phyloP scores from a whole-genome alignment of 2,888 invertebrate genomes.

The Stenichneumon culpator region DNA sequence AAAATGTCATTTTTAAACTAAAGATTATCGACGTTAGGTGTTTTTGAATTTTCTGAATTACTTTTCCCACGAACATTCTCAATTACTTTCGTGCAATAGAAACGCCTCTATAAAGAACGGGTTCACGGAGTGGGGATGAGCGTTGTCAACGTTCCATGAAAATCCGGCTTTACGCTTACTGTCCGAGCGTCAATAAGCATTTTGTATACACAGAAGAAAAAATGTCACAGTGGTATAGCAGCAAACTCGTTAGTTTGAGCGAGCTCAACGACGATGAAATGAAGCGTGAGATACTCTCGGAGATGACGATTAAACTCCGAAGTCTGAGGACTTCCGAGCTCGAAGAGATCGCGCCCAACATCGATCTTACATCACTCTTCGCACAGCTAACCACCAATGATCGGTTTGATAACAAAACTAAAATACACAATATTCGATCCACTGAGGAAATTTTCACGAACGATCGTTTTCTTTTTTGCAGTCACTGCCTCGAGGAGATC shows the following conservation, averaged over 20 bases:
- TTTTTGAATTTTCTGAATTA: too few species aligned
- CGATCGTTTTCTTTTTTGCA: conserved; percentile 62
- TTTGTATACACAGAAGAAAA: background rate
- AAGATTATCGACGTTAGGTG: too few species aligned
- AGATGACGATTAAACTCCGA: conserved; percentile 78
- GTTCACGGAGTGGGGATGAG: background rate
- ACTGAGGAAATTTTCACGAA: background rate
- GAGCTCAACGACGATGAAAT: conserved; percentile 73
- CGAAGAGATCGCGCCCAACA: conserved; percentile 72
- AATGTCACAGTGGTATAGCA: conserved; percentile 76
- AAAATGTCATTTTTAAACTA: too few species aligned
- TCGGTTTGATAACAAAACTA: conserved; percentile 77
- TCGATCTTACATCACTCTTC: conserved; percentile 76
- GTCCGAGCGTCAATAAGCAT: background rate
- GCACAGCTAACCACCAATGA: conserved; percentile 79
- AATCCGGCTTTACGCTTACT: background rate
- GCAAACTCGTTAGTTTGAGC: conserved; percentile 73
- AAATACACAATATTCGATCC: conserved; percentile 33
- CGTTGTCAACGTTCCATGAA: background rate
- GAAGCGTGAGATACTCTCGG: conserved; percentile 74
- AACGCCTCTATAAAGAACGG: background rate
- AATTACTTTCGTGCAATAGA: background rate
- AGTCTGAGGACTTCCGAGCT: conserved; percentile 72
- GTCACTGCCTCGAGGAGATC: conserved; percentile 74
- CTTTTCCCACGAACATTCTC: too few species aligned